Conservation (phyloP, 2,797 vertebrate genomes). For the Myotis myotis region DNA sequence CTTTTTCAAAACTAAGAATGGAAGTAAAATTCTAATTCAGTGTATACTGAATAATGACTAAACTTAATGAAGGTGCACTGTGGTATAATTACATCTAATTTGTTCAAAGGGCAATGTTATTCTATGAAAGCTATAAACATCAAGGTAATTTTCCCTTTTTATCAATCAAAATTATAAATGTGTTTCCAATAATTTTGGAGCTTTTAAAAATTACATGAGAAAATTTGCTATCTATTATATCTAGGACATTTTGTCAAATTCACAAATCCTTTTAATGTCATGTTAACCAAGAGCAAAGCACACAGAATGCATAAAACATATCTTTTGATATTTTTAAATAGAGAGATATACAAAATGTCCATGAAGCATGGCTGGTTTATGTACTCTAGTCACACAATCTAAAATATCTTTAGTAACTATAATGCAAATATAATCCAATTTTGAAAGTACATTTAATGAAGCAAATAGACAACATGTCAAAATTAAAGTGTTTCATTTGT, state of each 20-base stretch:
- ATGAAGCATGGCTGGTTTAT: neutral
- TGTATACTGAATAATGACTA: conserved; percentile 31
- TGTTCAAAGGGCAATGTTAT: conserved; percentile 45
- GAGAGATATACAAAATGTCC: neutral
- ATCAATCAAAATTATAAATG: conserved; percentile 44
- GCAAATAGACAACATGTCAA: neutral
- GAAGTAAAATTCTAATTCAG: conserved; percentile 58
- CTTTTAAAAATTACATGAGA: conserved; percentile 15
- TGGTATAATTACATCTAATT: conserved; percentile 48
- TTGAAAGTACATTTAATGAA: neutral
- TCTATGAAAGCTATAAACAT: conserved; percentile 30
- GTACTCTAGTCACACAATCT: neutral
- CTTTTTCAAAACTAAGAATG: conserved; percentile 47
- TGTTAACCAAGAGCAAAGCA: neutral
- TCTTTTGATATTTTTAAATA: neutral
- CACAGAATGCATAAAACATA: neutral
- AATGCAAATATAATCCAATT: neutral
- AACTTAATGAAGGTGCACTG: conserved; percentile 9
- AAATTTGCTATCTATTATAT: neutral
- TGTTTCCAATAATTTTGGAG: conserved; percentile 24
- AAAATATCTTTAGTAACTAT: neutral
- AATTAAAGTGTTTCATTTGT: neutral
- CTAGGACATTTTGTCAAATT: neutral
- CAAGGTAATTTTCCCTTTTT: conserved; percentile 1
- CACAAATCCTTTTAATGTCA: neutral